phyloP scores from a whole-genome alignment of 2,113 vertebrate genomes.

The Electrona antarctica region DNA sequence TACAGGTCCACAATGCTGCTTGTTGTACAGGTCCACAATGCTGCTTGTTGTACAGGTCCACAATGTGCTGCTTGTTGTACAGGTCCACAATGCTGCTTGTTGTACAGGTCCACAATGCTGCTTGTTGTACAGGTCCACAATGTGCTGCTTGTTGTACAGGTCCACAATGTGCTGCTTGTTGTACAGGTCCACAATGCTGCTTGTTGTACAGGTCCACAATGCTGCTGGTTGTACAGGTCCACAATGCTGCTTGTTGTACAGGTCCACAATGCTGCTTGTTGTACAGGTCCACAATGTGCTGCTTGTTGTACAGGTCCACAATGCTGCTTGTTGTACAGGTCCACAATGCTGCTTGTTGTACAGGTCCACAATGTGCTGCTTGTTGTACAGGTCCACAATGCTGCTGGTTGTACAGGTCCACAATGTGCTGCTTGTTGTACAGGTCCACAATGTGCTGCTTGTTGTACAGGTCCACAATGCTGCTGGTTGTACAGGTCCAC shows the following conservation, averaged over 20 bases:
- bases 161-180: slow-evolving; percentile 27
- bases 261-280: slow-evolving; percentile 37
- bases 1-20: slow-evolving; percentile 44
- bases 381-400: slow-evolving; percentile 45
- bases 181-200: slow-evolving; percentile 44
- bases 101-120: slow-evolving; percentile 45
- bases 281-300: slow-evolving; percentile 41
- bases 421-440: no score
- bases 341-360: slow-evolving; percentile 33
- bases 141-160: slow-evolving; percentile 26
- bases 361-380: slow-evolving; percentile 34
- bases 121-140: slow-evolving; percentile 43
- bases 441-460: slow-evolving; percentile 30
- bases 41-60: slow-evolving; percentile 40
- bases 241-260: no score
- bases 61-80: slow-evolving; percentile 25
- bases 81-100: slow-evolving; percentile 41
- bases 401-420: background rate
- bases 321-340: slow-evolving; percentile 43
- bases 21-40: slow-evolving; percentile 45
- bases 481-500: no score
- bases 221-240: background rate
- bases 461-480: slow-evolving; percentile 48
- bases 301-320: slow-evolving; percentile 38
- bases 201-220: slow-evolving; percentile 44